Evolutionary conservation across 37 sponge, comb jelly and placozoan species (phyloP), one percentile per base, ranked within the genome.

Genomic region (Spongilla lacustris): DNA sequence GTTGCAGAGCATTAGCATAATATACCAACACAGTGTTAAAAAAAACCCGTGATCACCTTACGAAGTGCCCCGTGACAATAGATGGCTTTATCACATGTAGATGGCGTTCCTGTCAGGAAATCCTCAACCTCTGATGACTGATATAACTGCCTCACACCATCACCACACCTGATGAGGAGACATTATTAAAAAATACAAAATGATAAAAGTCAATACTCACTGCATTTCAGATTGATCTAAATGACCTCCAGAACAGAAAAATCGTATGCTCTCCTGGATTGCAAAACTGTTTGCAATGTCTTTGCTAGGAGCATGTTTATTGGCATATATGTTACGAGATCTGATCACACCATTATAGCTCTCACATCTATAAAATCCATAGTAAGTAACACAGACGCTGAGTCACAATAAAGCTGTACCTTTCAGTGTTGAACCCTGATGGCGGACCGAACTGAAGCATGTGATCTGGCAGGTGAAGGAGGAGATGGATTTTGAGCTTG

Each of bases 401-500:
- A 46, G 46, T 46, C 46, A 46, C 46, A 46, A 46, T 46, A 10
- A 46, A 46, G 46, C 8, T 46, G 4, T 66, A 89, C 90, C 90
- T 89, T 70, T 89, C 84, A 50, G 90, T 84, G 38, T 79, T 89
- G 72, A 76, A 89, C 17, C 29, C 77, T 38, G 38, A 36, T 48
- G 84, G 5, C 13, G 90, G 84, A 9, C 90, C 90, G 79, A 89
- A 84, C 26, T 89, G 85, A 9, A 66, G 66, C 50, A 89, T 84
- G 46, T 72, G 31, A 0, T 89, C 85, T 19, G 50, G 71, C 21
- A 89, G 32, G 69, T 89, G 90, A 12, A 83, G 74, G 4, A 89
- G 71, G 0, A 89, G 83, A 41, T 89, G 90, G 30, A 84, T 38
- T 50, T 89, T 84, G n/a, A 70, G 72, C 33, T 73, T 81, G 14